These are phyloP conservation scores for Scalopus aquaticus DNA, from an alignment of 2,113 vertebrate genomes.

Conservation along the genomic window DNA sequence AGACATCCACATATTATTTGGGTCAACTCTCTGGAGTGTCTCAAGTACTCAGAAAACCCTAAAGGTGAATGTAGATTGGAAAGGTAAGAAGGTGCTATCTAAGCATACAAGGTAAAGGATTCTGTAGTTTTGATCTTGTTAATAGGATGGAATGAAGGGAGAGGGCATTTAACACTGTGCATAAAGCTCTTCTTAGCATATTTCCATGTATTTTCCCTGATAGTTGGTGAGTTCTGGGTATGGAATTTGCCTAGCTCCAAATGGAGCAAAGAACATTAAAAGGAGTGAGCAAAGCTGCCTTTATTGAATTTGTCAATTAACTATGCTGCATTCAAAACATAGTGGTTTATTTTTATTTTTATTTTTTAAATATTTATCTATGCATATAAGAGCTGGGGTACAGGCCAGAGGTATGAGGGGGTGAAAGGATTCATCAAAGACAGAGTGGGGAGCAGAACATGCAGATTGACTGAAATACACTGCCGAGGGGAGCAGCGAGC, in stretches of 20 bases:
- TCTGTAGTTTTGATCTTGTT: not conserved
- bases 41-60: not conserved
- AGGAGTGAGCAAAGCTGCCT: not conserved
- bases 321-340: not conserved
- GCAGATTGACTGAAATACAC: too few species aligned
- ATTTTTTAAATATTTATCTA: too few species aligned
- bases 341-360: too few species aligned
- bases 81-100: not conserved
- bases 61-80: not conserved
- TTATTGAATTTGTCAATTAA: not conserved
- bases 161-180: not conserved
- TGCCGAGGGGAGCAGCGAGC: too few species aligned
- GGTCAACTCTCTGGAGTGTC: not conserved
- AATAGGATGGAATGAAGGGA: not conserved
- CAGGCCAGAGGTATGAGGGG: too few species aligned
- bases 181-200: not conserved
- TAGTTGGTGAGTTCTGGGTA: not conserved
- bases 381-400: too few species aligned
- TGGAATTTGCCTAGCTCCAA: not conserved
- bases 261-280: not conserved
- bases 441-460: too few species aligned
- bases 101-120: not conserved
- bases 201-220: not conserved
- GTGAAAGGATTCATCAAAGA: too few species aligned
- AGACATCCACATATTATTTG: not conserved